These are phyloP conservation scores for Cryptomyrus ogoouensis DNA, from an alignment of 2,113 vertebrate species.

Conservation along the genomic window DNA sequence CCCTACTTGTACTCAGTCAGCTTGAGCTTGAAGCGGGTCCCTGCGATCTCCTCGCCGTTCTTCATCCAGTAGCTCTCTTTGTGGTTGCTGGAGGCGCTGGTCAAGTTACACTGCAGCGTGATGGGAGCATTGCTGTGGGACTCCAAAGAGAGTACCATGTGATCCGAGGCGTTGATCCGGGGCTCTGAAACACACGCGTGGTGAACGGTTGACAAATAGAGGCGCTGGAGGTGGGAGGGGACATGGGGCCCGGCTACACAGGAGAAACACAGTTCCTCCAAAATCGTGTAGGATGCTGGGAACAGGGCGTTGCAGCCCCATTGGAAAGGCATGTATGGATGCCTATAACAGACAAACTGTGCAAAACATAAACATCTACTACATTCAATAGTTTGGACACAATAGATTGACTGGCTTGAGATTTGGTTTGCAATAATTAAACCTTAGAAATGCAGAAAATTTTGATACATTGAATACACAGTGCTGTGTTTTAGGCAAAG, in stretches of 20 bases:
- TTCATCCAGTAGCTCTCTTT: conserved; percentile 83
- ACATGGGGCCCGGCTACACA: background rate
- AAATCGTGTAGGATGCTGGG: background rate
- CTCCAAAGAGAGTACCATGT: conserved; percentile 57
- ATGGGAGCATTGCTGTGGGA: conserved; percentile 38
- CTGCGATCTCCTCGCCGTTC: conserved; percentile 78
- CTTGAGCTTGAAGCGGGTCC: conserved; percentile 58
- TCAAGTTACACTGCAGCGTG: conserved; percentile 89
- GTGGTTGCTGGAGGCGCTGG: conserved; percentile 55
- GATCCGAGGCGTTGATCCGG: conserved; percentile 72
- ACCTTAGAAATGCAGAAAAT: background rate
- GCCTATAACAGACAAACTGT: background rate
- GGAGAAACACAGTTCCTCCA: background rate
- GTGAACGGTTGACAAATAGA: background rate
- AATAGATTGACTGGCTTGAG: background rate
- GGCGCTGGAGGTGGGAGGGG: background rate
- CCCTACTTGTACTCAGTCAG: conserved; percentile 74
- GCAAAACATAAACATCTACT: background rate
- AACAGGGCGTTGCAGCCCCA: background rate
- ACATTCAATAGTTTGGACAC: background rate
- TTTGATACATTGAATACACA: background rate
- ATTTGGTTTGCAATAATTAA: background rate
- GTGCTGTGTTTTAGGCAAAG: background rate
- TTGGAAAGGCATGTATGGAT: background rate
- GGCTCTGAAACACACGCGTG: conserved; percentile 73